These are phyloP conservation scores for Vombatus ursinus DNA, from an alignment of 2,113 vertebrate genomes.

Conservation along the genomic window DNA sequence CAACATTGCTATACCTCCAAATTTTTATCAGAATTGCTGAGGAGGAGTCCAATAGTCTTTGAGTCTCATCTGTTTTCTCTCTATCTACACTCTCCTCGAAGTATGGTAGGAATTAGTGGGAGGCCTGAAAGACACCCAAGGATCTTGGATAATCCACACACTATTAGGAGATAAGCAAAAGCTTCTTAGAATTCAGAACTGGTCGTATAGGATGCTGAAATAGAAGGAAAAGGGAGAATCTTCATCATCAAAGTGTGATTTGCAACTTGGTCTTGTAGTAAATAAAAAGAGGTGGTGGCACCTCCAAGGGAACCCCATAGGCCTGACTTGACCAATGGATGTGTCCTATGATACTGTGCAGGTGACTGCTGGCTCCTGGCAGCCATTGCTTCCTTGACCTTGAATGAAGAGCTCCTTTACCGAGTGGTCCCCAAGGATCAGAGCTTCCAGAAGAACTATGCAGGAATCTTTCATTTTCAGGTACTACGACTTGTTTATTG, in stretches of 20 bases:
- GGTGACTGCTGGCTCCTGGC: conserved; percentile 88
- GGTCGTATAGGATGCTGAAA: rapidly evolving
- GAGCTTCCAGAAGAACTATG: conserved; percentile 83
- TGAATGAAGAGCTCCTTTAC: conserved; percentile 82
- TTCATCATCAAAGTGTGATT: neutral
- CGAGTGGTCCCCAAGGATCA: conserved; percentile 81
- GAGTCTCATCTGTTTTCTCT: neutral
- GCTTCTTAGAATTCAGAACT: neutral
- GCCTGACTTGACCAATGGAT: conserved; percentile 3
- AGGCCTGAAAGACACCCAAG: neutral
- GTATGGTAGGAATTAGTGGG: rapidly evolving
- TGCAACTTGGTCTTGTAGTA: neutral
- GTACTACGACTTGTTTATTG: conserved; percentile 51
- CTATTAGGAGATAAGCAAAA: neutral
- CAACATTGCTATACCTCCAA: no score
- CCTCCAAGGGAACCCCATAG: neutral
- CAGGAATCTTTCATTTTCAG: conserved; percentile 87
- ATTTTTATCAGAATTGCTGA: neutral
- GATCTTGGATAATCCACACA: neutral
- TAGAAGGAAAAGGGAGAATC: neutral
- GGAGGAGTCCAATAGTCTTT: neutral
- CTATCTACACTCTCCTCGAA: neutral
- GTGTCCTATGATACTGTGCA: conserved; percentile 19
- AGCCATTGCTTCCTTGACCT: conserved; percentile 85
- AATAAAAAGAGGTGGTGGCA: no score